These are phyloP conservation scores for Psittacara wagleri DNA, from an alignment of 2,113 vertebrate genomes.

Conservation along the genomic window DNA sequence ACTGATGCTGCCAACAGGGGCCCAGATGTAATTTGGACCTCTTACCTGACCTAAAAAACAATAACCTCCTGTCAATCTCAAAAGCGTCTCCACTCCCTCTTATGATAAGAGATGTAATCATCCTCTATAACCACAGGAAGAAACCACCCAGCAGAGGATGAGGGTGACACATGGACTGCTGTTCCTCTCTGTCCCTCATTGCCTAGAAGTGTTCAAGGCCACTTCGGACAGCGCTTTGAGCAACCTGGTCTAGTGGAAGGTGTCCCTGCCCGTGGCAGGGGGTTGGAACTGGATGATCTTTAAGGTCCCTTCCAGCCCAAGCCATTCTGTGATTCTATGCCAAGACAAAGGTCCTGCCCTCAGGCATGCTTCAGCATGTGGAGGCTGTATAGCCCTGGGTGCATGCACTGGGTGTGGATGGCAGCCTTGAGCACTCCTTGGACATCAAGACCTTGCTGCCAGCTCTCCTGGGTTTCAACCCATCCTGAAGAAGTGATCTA, in stretches of 20 bases:
- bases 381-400: not conserved
- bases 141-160: not conserved
- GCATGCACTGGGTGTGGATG: accelerated
- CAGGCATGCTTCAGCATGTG: accelerated
- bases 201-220: not conserved
- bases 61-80: not conserved
- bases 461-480: not conserved
- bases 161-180: not conserved
- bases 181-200: not conserved
- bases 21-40: not conserved
- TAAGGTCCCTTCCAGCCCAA: not conserved
- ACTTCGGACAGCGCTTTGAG: not conserved
- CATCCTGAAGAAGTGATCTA: not conserved
- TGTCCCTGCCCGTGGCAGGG: not conserved
- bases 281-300: not conserved
- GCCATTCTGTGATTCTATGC: not conserved
- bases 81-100: not conserved
- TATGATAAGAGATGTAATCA: not conserved
- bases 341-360: not conserved
- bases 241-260: not conserved
- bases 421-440: not conserved
- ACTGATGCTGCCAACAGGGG: not conserved
- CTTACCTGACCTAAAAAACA: not conserved
- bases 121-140: not conserved
- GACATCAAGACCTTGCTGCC: not conserved